A percentile compares a stretch with the other conserved stretches of the same genome.
phyloP scores from a whole-genome alignment of 2,797 vertebrate species.

The Urosaurus nigricauda region DNA sequence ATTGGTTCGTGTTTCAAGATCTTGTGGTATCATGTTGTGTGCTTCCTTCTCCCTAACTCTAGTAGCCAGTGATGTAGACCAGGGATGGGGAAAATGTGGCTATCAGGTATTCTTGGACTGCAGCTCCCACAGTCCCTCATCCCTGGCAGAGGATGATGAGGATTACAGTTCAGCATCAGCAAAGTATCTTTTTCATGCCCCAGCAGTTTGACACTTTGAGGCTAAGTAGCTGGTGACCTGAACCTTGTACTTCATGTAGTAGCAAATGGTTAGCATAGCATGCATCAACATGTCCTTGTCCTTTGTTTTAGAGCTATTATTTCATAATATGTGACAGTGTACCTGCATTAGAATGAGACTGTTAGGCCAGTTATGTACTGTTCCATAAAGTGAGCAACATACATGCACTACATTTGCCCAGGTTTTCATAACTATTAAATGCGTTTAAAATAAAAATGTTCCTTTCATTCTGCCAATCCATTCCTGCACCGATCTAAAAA shows the following conservation, averaged over 20 bases:
- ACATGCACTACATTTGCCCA: not conserved
- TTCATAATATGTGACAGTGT: not conserved
- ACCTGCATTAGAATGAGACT: conserved; percentile 13
- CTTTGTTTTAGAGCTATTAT: not conserved
- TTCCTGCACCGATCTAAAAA: not conserved
- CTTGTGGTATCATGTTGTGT: too few relatives aligned
- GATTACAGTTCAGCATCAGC: not conserved
- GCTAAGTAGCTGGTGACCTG: not conserved
- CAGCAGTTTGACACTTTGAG: not conserved
- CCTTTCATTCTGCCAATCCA: not conserved
- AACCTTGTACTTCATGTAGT: not conserved
- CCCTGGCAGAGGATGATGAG: not conserved
- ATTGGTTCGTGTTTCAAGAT: too few relatives aligned
- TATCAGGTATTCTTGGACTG: not conserved
- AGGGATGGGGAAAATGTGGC: too few relatives aligned
- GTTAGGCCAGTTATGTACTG: not conserved
- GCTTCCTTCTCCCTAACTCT: too few relatives aligned
- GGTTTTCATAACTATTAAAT: not conserved
- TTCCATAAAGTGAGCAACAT: not conserved
- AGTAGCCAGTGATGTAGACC: too few relatives aligned
- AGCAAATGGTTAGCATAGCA: not conserved
- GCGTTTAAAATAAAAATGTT: not conserved
- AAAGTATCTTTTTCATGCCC: not conserved
- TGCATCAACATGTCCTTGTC: not conserved
- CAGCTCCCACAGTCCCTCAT: not conserved